phyloP scores from a whole-genome alignment of 2,888 invertebrate species.

The Norana najaformis region DNA sequence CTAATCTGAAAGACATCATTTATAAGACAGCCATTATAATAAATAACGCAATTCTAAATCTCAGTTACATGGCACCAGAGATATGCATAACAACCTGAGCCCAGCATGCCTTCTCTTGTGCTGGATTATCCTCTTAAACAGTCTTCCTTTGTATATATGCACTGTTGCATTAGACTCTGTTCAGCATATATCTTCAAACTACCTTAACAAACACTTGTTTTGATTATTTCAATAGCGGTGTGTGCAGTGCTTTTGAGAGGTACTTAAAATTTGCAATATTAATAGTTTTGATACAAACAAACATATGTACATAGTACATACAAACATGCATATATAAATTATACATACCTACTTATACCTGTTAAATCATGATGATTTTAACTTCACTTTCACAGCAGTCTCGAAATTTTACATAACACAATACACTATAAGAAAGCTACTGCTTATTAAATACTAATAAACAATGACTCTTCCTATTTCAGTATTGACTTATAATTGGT shows the following conservation, averaged over 20 bases:
- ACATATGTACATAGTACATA: neutral
- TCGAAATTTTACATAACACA: neutral
- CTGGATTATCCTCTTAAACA: no score
- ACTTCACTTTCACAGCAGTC: neutral
- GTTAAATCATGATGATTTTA: neutral
- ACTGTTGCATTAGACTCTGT: no score
- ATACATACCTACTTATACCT: no score
- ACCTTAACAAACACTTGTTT: no score
- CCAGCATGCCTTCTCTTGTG: no score
- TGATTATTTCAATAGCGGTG: no score
- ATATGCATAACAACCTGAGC: no score
- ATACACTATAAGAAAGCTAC: neutral
- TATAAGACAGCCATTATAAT: neutral
- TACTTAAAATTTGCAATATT: neutral
- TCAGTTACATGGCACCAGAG: neutral
- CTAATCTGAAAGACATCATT: slow-evolving; percentile 47
- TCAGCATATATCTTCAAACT: no score
- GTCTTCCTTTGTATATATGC: no score
- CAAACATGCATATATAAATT: no score
- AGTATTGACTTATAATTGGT: neutral
- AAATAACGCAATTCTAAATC: no score
- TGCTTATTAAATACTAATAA: neutral
- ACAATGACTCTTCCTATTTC: neutral
- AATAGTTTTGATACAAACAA: neutral
- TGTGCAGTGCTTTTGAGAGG: neutral